Evolutionary conservation across 1,140 invertebrate genomes (phyloP).

Genomic region (Elymnias hypermnestra): DNA sequence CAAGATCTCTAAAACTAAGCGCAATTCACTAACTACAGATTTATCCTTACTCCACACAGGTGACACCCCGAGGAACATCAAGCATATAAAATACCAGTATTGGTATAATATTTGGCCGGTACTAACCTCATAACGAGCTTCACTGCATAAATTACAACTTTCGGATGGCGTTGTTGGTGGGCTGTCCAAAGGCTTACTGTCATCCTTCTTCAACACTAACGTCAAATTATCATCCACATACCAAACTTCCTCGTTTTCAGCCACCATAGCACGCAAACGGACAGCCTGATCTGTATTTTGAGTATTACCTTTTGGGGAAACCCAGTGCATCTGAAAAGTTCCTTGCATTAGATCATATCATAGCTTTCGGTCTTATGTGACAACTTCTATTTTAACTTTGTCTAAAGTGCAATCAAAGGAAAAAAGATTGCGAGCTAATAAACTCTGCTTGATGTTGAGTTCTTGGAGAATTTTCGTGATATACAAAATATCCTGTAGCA

Average conservation of each 20-base stretch:
- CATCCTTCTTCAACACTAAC: constrained; percentile 43
- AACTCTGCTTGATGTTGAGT: no score
- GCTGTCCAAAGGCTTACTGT: constrained; percentile 38
- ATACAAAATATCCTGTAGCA: no score
- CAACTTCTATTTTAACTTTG: no score
- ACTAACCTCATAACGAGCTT: constrained; percentile 66
- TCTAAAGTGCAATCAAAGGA: no score
- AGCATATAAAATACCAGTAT: background rate
- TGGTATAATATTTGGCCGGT: no score
- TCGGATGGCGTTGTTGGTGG: constrained; percentile 29
- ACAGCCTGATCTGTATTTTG: constrained; percentile 28
- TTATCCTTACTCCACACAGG: no score
- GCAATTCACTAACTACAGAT: no score
- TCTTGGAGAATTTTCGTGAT: no score
- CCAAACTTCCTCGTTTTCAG: constrained; percentile 57
- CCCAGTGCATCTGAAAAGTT: constrained; percentile 52
- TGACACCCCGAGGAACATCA: background rate
- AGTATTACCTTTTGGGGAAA: constrained; percentile 48
- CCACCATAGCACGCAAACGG: constrained; percentile 55
- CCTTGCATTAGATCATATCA: background rate
- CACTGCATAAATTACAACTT: constrained; percentile 52
- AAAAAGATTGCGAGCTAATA: no score
- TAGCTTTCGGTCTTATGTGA: no score
- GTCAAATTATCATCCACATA: constrained; percentile 43
- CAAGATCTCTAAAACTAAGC: no score